Evolutionary conservation across 2,888 invertebrate genomes (phyloP).

Genomic region (Rotaria socialis): DNA sequence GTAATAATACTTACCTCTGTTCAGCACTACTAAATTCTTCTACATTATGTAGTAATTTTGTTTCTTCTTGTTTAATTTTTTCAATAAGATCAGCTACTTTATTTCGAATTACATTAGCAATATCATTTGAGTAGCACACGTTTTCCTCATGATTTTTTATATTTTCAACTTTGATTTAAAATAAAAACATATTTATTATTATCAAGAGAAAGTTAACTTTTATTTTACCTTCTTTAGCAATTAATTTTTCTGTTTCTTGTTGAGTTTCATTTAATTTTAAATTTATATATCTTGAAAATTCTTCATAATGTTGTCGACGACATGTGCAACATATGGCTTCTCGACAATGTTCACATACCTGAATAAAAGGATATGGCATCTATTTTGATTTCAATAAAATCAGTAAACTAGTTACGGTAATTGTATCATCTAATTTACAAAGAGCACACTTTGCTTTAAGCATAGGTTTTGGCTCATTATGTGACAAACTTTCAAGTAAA

Average conservation of each 20-base stretch:
- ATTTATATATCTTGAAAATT: slow-evolving; percentile 39
- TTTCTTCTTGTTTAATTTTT: slow-evolving; percentile 43
- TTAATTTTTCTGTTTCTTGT: slow-evolving; percentile 44
- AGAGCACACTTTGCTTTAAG: slow-evolving; percentile 45
- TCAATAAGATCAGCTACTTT: slow-evolving; percentile 41
- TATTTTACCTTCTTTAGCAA: slow-evolving; percentile 40
- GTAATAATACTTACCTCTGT: background rate
- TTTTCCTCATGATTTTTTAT: slow-evolving; percentile 43
- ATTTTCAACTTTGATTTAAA: slow-evolving; percentile 31
- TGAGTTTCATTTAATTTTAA: slow-evolving; percentile 38
- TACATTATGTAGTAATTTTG: slow-evolving; percentile 40
- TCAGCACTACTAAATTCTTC: slow-evolving; percentile 41
- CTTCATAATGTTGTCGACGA: slow-evolving; percentile 41
- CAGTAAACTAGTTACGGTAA: background rate
- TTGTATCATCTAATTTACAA: slow-evolving; percentile 43
- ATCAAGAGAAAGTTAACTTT: too few relatives aligned
- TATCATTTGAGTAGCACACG: slow-evolving; percentile 41
- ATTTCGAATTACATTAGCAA: slow-evolving; percentile 28
- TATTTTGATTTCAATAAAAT: background rate
- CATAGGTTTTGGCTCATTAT: slow-evolving; percentile 61
- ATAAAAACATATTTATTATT: too few relatives aligned
- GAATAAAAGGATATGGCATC: too few relatives aligned
- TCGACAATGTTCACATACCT: slow-evolving; percentile 45
- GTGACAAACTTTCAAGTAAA: slow-evolving; percentile 70
- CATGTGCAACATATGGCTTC: slow-evolving; percentile 45